Evolutionary conservation across 1,140 invertebrate species (phyloP), one percentile per base, ranked within the genome.

Genomic region (Manduca sexta): DNA sequence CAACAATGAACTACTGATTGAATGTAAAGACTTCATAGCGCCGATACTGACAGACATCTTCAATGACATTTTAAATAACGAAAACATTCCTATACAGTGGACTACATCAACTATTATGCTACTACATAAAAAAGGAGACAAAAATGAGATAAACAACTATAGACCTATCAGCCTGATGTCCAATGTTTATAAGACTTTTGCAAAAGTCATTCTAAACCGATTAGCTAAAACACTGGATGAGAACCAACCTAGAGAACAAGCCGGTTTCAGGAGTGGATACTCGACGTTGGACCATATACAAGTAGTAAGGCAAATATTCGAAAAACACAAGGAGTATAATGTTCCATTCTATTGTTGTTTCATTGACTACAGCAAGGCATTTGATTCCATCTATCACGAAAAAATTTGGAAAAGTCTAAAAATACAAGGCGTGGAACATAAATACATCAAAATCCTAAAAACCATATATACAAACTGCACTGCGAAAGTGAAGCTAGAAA

Each of bases 401-500:
- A 39, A 39, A 10, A 39, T 39, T 3, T 15, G 37, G 37, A 3
- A 39, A 21, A 21, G 21, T 7, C 33, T 34, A n/a, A 34, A 34
- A 34, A 34, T 4, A 4, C 33, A 34, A 11, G 33, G 33, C 3
- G 45, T 37, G 29, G 43, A 29, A 37, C 31, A 50, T 1, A 41
- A 52, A 13, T 52, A 46, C 43, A 52, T 52, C 12, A 52, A 37
- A 40, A 41, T 45, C 13, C 11, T 52, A 33, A 52, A 45, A 29
- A 52, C 45, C 12, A 13, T 52, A 13, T 46, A 52, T n/a, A 34
- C 30, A 1, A 46, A 42, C 5, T 26, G 42, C 21, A 52, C 43
- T 35, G 50, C 44, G 15, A 52, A 13, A 29, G 35, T 42, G 10
- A 52, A 42, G 12, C n/a, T 52, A 41, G 50, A 52, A 35, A 46